These are phyloP conservation scores for Eupleurogrammus muticus DNA, from an alignment of 2,797 vertebrate genomes.

Conservation along the genomic window DNA sequence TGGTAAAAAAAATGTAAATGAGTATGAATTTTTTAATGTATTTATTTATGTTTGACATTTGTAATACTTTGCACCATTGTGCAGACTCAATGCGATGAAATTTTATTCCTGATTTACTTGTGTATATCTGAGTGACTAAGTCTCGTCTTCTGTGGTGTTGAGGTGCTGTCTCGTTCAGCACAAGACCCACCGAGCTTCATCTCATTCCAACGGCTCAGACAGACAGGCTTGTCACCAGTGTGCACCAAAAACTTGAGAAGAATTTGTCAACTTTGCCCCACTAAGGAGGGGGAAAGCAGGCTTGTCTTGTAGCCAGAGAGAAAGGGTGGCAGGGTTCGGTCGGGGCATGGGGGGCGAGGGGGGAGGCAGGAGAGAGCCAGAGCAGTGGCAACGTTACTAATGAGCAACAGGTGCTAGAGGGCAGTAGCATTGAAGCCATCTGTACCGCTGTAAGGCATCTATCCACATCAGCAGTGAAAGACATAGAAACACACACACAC, in stretches of 20 bases:
- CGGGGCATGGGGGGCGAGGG: neutral
- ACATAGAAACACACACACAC: constrained; percentile 68
- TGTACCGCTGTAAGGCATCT: constrained; percentile 67
- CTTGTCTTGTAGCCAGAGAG: constrained; percentile 48
- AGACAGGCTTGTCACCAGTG: constrained; percentile 62
- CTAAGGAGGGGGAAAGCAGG: constrained; percentile 46
- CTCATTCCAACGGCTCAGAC: constrained; percentile 60
- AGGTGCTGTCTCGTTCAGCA: constrained; percentile 18
- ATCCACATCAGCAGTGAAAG: constrained; percentile 59
- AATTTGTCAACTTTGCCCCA: constrained; percentile 77
- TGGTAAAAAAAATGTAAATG: neutral
- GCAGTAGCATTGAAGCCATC: constrained; percentile 70
- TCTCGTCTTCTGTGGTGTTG: constrained; percentile 31
- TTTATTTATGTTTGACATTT: no score
- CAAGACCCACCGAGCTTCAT: constrained; percentile 32
- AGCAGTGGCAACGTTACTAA: constrained; percentile 78
- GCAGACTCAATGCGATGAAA: no score
- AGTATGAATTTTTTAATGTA: no score
- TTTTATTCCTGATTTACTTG: no score
- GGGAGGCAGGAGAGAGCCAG: constrained; percentile 55
- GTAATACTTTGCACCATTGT: no score
- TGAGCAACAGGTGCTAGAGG: constrained; percentile 81
- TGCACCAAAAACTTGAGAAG: constrained; percentile 62
- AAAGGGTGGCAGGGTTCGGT: constrained; percentile 33
- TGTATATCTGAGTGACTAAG: no score